These are phyloP conservation scores for Coluber constrictor DNA, from an alignment of 2,797 vertebrate species.

Conservation along the genomic window DNA sequence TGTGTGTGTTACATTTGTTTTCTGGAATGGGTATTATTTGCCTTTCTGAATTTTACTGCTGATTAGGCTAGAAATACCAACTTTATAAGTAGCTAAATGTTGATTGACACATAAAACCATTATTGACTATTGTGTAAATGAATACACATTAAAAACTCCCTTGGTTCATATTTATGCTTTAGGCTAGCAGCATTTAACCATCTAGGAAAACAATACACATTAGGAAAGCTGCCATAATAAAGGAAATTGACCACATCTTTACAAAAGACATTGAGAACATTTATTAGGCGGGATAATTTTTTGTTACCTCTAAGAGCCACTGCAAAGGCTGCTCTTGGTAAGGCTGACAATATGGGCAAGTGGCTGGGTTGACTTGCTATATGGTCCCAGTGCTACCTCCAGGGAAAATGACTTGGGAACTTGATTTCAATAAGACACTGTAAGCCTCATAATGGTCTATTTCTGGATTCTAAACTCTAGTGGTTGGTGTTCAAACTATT, in stretches of 20 bases:
- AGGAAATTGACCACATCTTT: slow-evolving; percentile 11
- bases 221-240: slow-evolving; percentile 5
- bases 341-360: background rate
- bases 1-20: slow-evolving; percentile 7
- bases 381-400: background rate
- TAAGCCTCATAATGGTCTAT: background rate
- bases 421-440: background rate
- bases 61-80: slow-evolving; percentile 34
- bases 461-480: background rate
- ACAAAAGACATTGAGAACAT: slow-evolving; percentile 12
- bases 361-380: background rate
- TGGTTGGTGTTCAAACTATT: background rate
- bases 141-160: slow-evolving; percentile 23
- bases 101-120: slow-evolving; percentile 23
- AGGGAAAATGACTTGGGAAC: background rate
- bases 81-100: slow-evolving; percentile 19
- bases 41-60: slow-evolving; percentile 25
- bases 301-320: slow-evolving; percentile 1
- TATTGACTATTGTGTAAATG: slow-evolving; percentile 33
- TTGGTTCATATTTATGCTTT: background rate
- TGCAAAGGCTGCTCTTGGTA: background rate
- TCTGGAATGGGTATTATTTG: background rate
- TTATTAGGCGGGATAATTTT: slow-evolving; percentile 13
- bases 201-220: slow-evolving; percentile 3
- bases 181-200: slow-evolving; percentile 1